Conservation (phyloP, 92 coral and sea anemone genomes). For the Paragorgia papillata region DNA sequence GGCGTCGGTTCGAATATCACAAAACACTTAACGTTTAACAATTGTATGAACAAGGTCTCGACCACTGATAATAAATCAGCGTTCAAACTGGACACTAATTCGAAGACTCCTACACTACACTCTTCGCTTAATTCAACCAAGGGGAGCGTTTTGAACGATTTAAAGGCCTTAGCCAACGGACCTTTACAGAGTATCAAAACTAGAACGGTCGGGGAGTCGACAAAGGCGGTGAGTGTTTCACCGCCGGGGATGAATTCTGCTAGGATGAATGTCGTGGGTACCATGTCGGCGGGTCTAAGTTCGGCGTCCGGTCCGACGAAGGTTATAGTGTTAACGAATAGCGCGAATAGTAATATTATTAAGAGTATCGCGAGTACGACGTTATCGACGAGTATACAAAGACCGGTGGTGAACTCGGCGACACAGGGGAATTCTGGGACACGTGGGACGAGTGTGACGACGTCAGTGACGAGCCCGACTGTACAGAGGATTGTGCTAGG, state of each 20-base stretch:
- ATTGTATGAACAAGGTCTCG: slow-evolving; percentile 64
- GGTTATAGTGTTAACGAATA: slow-evolving; percentile 88
- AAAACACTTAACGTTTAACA: slow-evolving; percentile 85
- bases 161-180: slow-evolving; percentile 32
- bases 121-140: slow-evolving; percentile 13
- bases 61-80: slow-evolving; percentile 9
- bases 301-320: slow-evolving; percentile 79
- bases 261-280: slow-evolving; percentile 22
- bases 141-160: not conserved
- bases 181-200: slow-evolving; percentile 8
- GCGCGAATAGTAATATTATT: slow-evolving; percentile 84
- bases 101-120: not conserved
- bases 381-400: slow-evolving; percentile 61
- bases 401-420: slow-evolving; percentile 10
- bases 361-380: slow-evolving; percentile 92
- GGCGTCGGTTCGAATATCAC: slow-evolving; percentile 82
- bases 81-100: slow-evolving; percentile 11
- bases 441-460: slow-evolving; percentile 47
- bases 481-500: slow-evolving; percentile 63
- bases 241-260: slow-evolving; percentile 11
- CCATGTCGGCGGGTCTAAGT: slow-evolving; percentile 16
- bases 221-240: slow-evolving; percentile 32
- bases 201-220: slow-evolving; percentile 14
- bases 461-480: slow-evolving; percentile 63
- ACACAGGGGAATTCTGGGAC: slow-evolving; percentile 41